These are phyloP conservation scores for Vanessa cardui DNA, from an alignment of 2,888 invertebrate species.

Conservation along the genomic window DNA sequence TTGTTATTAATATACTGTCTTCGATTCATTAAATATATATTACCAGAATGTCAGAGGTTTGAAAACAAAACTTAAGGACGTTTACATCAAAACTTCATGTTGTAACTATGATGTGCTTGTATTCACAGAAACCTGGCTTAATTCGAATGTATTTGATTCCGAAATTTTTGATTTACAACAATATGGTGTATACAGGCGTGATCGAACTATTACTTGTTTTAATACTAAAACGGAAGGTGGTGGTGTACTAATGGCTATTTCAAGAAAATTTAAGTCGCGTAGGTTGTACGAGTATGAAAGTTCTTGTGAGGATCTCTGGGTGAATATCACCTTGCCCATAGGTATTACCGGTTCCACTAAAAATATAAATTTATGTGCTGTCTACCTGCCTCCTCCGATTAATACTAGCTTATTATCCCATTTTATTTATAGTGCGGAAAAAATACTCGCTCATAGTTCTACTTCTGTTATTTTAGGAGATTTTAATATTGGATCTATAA, in stretches of 20 bases:
- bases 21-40: no score
- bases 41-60: no score
- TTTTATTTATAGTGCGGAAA: not conserved
- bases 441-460: not conserved
- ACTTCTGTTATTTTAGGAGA: not conserved
- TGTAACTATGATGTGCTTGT: no score
- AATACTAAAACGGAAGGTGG: conserved; percentile 10
- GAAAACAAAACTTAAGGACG: no score
- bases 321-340: conserved; percentile 7
- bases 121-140: not conserved
- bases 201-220: conserved; percentile 7
- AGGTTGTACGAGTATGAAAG: conserved; percentile 6
- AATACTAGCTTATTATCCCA: not conserved
- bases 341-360: conserved; percentile 1
- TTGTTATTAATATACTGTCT: no score
- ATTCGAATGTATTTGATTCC: not conserved
- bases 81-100: no score
- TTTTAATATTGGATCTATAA: conserved; percentile 1
- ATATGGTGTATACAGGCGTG: conserved; percentile 9
- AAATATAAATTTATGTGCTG: conserved; percentile 6
- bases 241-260: no score
- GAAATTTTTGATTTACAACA: conserved; percentile 2
- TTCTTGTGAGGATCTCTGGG: conserved; percentile 11
- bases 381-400: conserved; percentile 7
- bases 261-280: no score